These are phyloP conservation scores for Leptinotarsa haldemani DNA, from an alignment of 2,888 invertebrate genomes.

Conservation along the genomic window DNA sequence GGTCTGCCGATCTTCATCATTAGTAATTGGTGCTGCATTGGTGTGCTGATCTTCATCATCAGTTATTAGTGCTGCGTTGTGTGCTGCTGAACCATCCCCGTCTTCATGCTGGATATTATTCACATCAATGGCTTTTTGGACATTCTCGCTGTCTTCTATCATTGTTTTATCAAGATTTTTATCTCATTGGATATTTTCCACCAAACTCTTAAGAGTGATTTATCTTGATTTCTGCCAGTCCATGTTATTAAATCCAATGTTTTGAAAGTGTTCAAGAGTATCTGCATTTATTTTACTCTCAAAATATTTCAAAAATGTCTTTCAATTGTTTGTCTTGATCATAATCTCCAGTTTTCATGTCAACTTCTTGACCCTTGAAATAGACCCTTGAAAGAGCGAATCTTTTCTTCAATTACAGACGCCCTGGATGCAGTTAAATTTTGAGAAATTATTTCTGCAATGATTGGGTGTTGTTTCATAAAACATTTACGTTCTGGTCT, in stretches of 20 bases:
- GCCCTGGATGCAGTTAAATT: constrained; percentile 25
- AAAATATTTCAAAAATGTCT: constrained; percentile 13
- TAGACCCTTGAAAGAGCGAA: constrained; percentile 1
- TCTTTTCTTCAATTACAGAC: constrained; percentile 16
- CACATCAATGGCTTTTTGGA: constrained; percentile 15
- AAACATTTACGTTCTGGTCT: constrained; percentile 21
- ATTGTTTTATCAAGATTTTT: constrained; percentile 9
- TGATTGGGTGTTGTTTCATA: constrained; percentile 23
- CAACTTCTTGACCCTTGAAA: constrained; percentile 23
- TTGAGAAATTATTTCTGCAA: constrained; percentile 20
- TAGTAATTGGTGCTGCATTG: constrained; percentile 18
- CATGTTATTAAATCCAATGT: constrained; percentile 22
- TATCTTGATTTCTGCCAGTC: constrained; percentile 21
- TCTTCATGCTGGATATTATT: constrained; percentile 11
- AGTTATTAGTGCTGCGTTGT: constrained; percentile 17
- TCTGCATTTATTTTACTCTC: constrained; percentile 20
- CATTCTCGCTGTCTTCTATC: constrained; percentile 19
- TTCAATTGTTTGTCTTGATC: constrained; percentile 21
- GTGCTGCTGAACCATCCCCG: background rate
- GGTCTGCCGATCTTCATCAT: constrained; percentile 18
- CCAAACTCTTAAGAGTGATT: constrained; percentile 20
- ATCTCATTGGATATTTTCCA: constrained; percentile 18
- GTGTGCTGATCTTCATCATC: constrained; percentile 9
- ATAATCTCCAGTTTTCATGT: constrained; percentile 19
- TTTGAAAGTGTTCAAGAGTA: constrained; percentile 24